phyloP scores from a whole-genome alignment of 2,888 invertebrate genomes.

The Lycocerus yunnanus region DNA sequence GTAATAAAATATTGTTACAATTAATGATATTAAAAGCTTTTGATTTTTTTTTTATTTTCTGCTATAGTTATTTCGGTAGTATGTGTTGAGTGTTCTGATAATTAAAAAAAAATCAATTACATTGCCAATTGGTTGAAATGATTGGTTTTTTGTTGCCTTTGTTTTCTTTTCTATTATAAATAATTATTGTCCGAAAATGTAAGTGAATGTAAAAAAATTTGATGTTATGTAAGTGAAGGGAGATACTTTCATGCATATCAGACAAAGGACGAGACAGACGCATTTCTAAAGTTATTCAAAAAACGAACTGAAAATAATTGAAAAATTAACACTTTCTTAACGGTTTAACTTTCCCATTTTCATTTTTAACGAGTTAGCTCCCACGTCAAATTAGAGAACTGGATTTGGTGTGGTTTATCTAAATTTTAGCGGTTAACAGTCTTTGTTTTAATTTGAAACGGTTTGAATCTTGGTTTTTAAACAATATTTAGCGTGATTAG shows the following conservation, averaged over 20 bases:
- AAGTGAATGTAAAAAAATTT: background rate
- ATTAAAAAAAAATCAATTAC: background rate
- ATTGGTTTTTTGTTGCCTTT: background rate
- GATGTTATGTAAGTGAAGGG: background rate
- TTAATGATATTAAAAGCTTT: background rate
- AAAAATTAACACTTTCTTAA: background rate
- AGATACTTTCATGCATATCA: background rate
- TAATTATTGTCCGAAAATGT: background rate
- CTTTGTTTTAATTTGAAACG: background rate
- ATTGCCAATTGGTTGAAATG: background rate
- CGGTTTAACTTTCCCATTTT: background rate
- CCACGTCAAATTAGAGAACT: background rate
- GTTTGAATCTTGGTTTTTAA: background rate
- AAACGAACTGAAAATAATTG: background rate
- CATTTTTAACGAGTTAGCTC: background rate
- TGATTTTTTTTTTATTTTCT: background rate
- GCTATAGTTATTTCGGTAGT: background rate
- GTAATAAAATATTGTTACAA: background rate
- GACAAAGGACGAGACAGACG: background rate
- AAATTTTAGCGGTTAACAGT: background rate
- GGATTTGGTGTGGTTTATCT: background rate
- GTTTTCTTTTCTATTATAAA: background rate
- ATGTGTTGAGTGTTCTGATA: background rate
- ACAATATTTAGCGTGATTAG: background rate
- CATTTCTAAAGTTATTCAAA: background rate